Evolutionary conservation across 2,888 invertebrate genomes (phyloP).

Genomic region (Thereva unica): DNA sequence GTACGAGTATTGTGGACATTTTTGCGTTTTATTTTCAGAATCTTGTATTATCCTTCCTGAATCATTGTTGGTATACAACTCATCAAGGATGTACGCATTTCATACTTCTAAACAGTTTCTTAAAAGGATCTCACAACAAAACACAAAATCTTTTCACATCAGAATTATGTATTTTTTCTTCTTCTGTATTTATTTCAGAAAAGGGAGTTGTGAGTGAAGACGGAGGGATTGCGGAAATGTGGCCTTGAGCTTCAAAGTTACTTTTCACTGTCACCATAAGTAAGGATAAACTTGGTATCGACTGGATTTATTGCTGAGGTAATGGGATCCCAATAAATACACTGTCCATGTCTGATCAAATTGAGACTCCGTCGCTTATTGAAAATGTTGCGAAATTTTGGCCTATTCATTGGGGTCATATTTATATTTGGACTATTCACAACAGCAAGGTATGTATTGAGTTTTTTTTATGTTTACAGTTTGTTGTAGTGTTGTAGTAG

Average conservation of each 20-base stretch:
- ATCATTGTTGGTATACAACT: no score
- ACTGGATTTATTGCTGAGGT: background rate
- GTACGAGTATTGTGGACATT: no score
- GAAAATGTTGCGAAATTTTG: slow-evolving; percentile 38
- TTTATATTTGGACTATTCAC: slow-evolving; percentile 34
- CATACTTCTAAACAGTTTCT: no score
- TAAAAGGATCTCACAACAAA: no score
- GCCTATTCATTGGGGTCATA: slow-evolving; percentile 29
- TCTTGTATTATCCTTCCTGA: no score
- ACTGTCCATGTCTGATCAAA: slow-evolving; percentile 25
- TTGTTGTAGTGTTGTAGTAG: background rate
- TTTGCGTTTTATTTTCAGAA: no score
- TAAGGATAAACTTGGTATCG: no score
- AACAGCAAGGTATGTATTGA: slow-evolving; percentile 34
- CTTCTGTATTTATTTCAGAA: slow-evolving; percentile 16
- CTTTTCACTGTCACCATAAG: background rate
- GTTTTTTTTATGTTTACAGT: background rate
- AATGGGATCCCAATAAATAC: background rate
- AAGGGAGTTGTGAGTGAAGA: background rate
- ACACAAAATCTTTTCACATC: no score
- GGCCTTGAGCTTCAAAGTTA: slow-evolving; percentile 3
- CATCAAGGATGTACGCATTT: no score
- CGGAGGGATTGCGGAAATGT: slow-evolving; percentile 3
- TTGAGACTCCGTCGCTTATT: slow-evolving; percentile 9
- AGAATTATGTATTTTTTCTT: background rate